Base-by-base conservation (phyloP, 1,140 invertebrate species). In the Venturia canescens region DNA sequence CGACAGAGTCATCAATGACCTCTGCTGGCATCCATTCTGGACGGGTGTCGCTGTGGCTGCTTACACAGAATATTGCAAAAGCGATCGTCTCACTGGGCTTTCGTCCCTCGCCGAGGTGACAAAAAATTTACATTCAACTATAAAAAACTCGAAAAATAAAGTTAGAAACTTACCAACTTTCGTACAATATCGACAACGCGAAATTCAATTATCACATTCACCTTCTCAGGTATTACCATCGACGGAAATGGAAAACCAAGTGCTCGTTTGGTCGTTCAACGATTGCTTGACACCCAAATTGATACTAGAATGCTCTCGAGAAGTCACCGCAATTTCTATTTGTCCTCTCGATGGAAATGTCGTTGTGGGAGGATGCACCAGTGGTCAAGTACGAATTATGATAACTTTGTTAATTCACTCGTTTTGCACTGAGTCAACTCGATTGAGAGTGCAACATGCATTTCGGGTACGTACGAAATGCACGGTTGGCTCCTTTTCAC, bases 241-340 rank as follows among this genome's bases (percentile, higher is more conserved):
- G 5, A 91, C 91, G 1, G 90, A 92, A 83, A 90, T 93, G 1
- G 88, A 93, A 21, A 95, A 95, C 89, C 92, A 93, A 13, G 94
- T 96, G 11, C 90, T 96, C 63, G 92, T 96, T 67, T 97, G 96
- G 96, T 95, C 94, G 80, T 94, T 96, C 84, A 91, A 93, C 11
- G 95, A 97, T 82, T 93, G 93, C 84, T 88, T 96, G 2, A 90
- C 93, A 77, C 95, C 95, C 60, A 96, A 95, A 92, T 88, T 96
- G 77, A 93, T 95, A 83, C 92, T 96, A 50, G 94, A 95, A 86
- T 92, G 94, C 18, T 93, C 94, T 0, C 91, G 94, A 50, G 94
- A 95, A 91, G 93, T 96, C 0, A 93, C 93, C 13, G 87, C 90
- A 0, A 86, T 96, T 9, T 92, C 94, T 0, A 95, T 96, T 87